Base-by-base conservation (phyloP, 2,113 vertebrate species). In the Myotis yumanensis region DNA sequence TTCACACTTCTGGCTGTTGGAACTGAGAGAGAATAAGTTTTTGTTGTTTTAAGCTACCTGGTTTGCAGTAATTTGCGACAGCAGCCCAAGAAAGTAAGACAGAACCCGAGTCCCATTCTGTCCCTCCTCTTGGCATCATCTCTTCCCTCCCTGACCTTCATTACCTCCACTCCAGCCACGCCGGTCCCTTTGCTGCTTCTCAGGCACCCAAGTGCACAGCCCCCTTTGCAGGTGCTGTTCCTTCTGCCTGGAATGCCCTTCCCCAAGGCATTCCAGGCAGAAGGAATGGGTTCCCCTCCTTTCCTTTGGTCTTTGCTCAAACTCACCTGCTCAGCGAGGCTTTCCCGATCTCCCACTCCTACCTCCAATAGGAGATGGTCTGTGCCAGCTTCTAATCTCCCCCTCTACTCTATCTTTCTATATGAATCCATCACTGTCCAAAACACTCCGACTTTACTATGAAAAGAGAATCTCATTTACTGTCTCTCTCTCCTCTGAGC, bases 121-220 rank as follows among this genome's bases (percentile, higher is more conserved):
- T 73, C 68, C 54, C 40, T 71, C 9, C 48, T n/a, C 87, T 73
- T 94, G 91, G 93, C 95, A 94, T 86, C 90, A 86, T 14, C n/a
- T 69, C 93, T 87, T 93, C 48, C 37, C 72, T 81, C 52, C 89
- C 68, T 62, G 8, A 6, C 85, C 76, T 79, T 92, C 16, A 1
- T 14, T 1, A 18, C 30, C 54, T 32, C 14, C 17, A 11, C 25
- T n/a, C 43, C n/a, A 28, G n/a, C 30, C 12, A 68, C 1, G 1
- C 17, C 1, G 32, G 54, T n/a, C n/a, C 46, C 43, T 68, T 75
- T 2, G 0, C 43, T 68, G 22, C 16, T 48, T 15, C 51, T 46
- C 59, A 66, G 23, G 12, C 69, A 66, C 2, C 4, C 8, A 12
- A 54, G 77, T 0, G 1, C 37, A 18, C 35, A 16, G 79, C 17